These are phyloP conservation scores for Pedicia rivosa DNA, from an alignment of 2,888 invertebrate genomes.

Conservation along the genomic window DNA sequence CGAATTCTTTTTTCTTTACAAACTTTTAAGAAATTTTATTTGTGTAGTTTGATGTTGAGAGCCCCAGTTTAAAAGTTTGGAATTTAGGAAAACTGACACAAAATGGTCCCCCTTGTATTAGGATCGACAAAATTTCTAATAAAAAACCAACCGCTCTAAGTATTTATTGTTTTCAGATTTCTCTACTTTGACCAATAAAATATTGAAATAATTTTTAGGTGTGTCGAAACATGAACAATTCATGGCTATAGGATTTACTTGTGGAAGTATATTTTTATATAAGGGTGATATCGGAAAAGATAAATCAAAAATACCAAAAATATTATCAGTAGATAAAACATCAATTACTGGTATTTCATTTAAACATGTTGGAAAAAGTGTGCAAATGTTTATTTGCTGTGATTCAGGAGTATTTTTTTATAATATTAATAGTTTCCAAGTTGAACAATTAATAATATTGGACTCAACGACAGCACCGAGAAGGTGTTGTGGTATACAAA, in stretches of 20 bases:
- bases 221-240: constrained; percentile 26
- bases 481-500: constrained; percentile 22
- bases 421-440: constrained; percentile 55
- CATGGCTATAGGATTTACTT: constrained; percentile 81
- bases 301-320: constrained; percentile 50
- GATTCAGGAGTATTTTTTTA: constrained; percentile 57
- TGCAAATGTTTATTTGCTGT: constrained; percentile 69
- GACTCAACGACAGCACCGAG: constrained; percentile 22
- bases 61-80: constrained; percentile 92
- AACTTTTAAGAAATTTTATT: constrained; percentile 1
- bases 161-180: too few relatives aligned
- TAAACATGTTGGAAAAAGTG: constrained; percentile 28
- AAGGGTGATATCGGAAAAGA: constrained; percentile 76
- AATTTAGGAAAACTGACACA: constrained; percentile 33
- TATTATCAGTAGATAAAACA: constrained; percentile 46
- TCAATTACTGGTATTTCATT: constrained; percentile 73
- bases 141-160: constrained; percentile 18
- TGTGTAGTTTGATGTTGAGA: constrained; percentile 22
- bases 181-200: too few relatives aligned
- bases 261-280: constrained; percentile 74
- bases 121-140: constrained; percentile 13
- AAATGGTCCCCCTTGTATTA: constrained; percentile 17
- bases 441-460: constrained; percentile 45
- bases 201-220: too few relatives aligned
- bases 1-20: constrained; percentile 4